Base-by-base conservation (phyloP, 2,888 invertebrate genomes). In the Drosophila ustulata region DNA sequence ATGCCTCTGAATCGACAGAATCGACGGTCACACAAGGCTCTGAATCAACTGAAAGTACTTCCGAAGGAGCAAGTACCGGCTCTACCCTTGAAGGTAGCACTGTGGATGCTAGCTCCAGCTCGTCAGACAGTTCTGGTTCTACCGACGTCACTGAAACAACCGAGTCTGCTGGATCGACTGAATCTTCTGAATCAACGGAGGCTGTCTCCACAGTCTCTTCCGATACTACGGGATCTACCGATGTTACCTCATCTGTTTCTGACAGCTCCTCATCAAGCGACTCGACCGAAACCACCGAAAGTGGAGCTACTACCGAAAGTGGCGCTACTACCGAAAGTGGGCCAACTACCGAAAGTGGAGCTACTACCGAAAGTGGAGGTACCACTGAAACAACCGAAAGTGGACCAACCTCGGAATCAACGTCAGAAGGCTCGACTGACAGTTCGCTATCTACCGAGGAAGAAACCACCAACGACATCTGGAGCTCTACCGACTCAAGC, bases 401-500 rank as follows among this genome's bases (percentile, higher is more conserved):
- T 63, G 68, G 56, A 6, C 56, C 61, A 2, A 75, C 65, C n/a
- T 57, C 72, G n/a, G 69, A 73, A 28, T 41, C 56, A 4, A 57
- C 78, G 5, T 52, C 78, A n/a, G 75, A 80, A 45, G 47, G 66
- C 23, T 74, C 77, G 0, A 79, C 79, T 0, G 88, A 75, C 0
- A 82, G 78, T 26, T 78, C 89, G 0, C 28, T 81, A 3, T 87
- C 89, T 0, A 85, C 84, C 1, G 72, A 81, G 43, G 89, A 88
- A 39, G 79, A 76, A 7, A 90, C 89, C 1, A 91, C 92, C 3
- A 75, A 77, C 32, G 92, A 92, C 76, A 91, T 92, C 59, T 92
- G 92, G 92, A 89, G 91, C 39, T 82, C 91, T 4, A 73, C 70
- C 0, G 88, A 93, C 3, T 94, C 94, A n/a, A 94, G 94, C 74